Percentiles rank a stretch among this genome's conserved stretches.
Evolutionary conservation across 35 echinoderm and acorn worm species (phyloP).

Genomic region (Hemicentrotus pulcherrimus): DNA sequence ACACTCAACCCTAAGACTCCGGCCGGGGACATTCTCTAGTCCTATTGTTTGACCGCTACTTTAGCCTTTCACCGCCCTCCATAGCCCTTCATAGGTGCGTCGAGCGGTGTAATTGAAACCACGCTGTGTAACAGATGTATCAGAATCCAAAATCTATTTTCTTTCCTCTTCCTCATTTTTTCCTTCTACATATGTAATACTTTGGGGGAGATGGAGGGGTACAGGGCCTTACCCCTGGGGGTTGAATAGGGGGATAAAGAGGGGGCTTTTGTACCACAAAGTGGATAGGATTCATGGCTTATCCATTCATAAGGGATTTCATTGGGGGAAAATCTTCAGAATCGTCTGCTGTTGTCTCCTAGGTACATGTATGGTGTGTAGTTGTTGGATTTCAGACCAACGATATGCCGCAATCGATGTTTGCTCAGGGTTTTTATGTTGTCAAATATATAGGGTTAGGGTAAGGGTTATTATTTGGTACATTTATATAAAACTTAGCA

Average conservation of each 20-base stretch:
- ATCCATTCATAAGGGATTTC: constrained; percentile 23
- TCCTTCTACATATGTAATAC: not conserved
- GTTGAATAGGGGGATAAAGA: not conserved
- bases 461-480: too few species aligned
- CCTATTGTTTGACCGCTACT: not conserved
- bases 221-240: not conserved
- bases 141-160: constrained; percentile 3
- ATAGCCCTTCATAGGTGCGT: not conserved
- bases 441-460: too few species aligned
- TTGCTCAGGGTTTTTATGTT: too few species aligned
- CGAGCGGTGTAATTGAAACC: not conserved
- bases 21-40: not conserved
- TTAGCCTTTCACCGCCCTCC: not conserved
- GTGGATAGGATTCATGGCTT: constrained; percentile 10
- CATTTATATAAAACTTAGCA: too few species aligned
- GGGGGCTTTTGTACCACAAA: not conserved
- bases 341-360: not conserved
- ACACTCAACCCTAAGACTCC: constrained; percentile 22
- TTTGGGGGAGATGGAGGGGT: not conserved
- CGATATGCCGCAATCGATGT: too few species aligned
- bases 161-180: not conserved
- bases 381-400: too few species aligned
- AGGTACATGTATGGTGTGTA: too few species aligned
- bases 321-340: not conserved
- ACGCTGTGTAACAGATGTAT: constrained; percentile 35